Conservation (phyloP, 2,888 invertebrate genomes). For the Polydrusus cervinus region DNA sequence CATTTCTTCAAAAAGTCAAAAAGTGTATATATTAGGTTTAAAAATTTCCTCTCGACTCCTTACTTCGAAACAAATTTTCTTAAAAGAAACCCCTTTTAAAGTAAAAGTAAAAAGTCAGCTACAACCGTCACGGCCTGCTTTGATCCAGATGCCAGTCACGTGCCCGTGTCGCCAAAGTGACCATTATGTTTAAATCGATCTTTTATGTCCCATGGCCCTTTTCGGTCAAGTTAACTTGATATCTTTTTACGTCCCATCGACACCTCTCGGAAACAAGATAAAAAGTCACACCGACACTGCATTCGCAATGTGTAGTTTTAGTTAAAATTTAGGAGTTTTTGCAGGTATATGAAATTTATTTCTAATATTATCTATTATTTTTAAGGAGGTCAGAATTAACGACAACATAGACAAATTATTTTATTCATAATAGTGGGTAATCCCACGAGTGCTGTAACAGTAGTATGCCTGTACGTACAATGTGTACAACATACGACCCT, state of each 20-base stretch:
- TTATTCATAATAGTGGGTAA: neutral
- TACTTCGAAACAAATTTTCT: neutral
- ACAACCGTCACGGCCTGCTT: constrained; percentile 6
- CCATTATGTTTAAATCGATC: constrained; percentile 63
- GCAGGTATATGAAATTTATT: neutral
- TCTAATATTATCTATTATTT: too few species aligned
- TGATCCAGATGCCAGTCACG: constrained; percentile 60
- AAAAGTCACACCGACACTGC: constrained; percentile 49
- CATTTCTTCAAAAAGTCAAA: too few species aligned
- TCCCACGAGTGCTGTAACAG: too few species aligned
- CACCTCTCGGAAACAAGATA: constrained; percentile 49
- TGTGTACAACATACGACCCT: too few species aligned
- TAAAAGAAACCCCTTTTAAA: constrained; percentile 9
- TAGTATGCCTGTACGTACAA: too few species aligned
- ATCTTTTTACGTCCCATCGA: constrained; percentile 53
- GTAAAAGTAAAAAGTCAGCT: constrained; percentile 5
- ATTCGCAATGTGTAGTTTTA: constrained; percentile 42
- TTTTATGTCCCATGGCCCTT: constrained; percentile 50
- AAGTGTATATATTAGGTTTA: neutral
- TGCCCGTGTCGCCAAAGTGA: constrained; percentile 64
- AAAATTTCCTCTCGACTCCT: neutral
- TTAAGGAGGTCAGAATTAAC: too few species aligned
- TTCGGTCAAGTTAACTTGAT: constrained; percentile 50
- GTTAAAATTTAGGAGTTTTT: constrained; percentile 38
- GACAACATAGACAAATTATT: too few species aligned